Base-by-base conservation (phyloP, 2,888 invertebrate species). In the Alloplasta piceator region DNA sequence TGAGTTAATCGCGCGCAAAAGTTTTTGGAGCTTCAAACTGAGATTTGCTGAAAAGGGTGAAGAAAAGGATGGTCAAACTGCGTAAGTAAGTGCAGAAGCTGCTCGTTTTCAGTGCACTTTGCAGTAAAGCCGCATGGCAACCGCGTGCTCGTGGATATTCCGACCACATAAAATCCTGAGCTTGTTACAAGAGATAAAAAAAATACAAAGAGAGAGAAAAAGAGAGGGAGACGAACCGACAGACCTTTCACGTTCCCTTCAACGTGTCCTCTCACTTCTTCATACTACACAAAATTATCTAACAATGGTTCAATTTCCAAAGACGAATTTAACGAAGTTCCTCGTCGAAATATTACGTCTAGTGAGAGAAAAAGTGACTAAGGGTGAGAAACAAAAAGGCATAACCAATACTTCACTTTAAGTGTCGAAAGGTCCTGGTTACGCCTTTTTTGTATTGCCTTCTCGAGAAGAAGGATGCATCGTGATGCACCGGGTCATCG, bases 161-260 rank as follows among this genome's bases (percentile, higher is more conserved):
- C 63, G 14, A 52, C 56, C 41, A n/a, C 60, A 58, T 56, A n/a
- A 26, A 56, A 26, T 6, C 56, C 14, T 64, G 46, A 48, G 61
- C n/a, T n/a, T n/a, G n/a, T n/a, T n/a, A n/a, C n/a, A n/a, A 26
- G 26, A 26, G 26, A 26, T n/a, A 26, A 26, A 26, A 26, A 26
- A 26, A 26, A 26, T 10, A 66, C 14, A 26, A 14, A 46, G 4
- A 12, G 14, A 6, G 64, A 66, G 56, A 68, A 48, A 48, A 56
- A 63, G 50, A 70, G 56, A 68, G 26, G 71, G 41, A 68, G 38
- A 50, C 26, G 39, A 41, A 16, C 26, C 38, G 26, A 2, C 73
- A 70, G 63, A 83, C 82, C 83, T 83, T 82, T 83, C 82, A 83
- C 83, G 75, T 80, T 80, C 60, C 71, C 71, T 80, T 60, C 58